phyloP scores from a whole-genome alignment of 2,888 invertebrate genomes.

The Scrobipalpa costella region DNA sequence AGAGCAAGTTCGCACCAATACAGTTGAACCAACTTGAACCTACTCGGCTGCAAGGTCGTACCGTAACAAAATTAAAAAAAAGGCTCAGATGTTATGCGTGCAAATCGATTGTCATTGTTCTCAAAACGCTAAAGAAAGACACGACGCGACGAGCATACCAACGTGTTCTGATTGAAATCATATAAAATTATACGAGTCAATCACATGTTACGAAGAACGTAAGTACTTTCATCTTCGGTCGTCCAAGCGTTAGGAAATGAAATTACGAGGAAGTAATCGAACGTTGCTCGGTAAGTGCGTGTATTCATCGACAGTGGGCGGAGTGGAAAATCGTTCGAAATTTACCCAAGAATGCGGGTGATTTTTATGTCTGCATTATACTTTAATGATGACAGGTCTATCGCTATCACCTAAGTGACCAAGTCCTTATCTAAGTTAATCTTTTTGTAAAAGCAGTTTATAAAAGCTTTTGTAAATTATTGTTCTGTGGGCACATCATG shows the following conservation, averaged over 20 bases:
- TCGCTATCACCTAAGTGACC: neutral
- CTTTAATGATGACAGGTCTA: neutral
- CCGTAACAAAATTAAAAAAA: constrained; percentile 33
- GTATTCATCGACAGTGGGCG: constrained; percentile 40
- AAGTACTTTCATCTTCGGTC: constrained; percentile 54
- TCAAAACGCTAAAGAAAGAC: constrained; percentile 9
- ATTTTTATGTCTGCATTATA: constrained; percentile 23
- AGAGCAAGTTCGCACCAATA: constrained; percentile 12
- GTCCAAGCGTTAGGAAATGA: constrained; percentile 47
- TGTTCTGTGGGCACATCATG: neutral
- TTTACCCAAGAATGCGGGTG: constrained; percentile 41
- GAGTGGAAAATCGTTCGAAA: constrained; percentile 39
- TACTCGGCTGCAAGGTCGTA: constrained; percentile 47
- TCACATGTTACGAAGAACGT: constrained; percentile 26
- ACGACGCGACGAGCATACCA: neutral
- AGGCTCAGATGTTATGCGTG: neutral
- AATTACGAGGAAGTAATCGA: constrained; percentile 59
- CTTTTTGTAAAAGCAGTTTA: no score
- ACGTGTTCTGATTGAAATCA: constrained; percentile 15
- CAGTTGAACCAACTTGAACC: constrained; percentile 39
- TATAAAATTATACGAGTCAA: constrained; percentile 23
- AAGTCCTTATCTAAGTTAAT: no score
- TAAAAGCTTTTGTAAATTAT: no score
- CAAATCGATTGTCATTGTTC: constrained; percentile 10
- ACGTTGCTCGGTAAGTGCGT: constrained; percentile 49